Base-by-base conservation (phyloP, 2,113 vertebrate species). In the Ramphastos sulfuratus region DNA sequence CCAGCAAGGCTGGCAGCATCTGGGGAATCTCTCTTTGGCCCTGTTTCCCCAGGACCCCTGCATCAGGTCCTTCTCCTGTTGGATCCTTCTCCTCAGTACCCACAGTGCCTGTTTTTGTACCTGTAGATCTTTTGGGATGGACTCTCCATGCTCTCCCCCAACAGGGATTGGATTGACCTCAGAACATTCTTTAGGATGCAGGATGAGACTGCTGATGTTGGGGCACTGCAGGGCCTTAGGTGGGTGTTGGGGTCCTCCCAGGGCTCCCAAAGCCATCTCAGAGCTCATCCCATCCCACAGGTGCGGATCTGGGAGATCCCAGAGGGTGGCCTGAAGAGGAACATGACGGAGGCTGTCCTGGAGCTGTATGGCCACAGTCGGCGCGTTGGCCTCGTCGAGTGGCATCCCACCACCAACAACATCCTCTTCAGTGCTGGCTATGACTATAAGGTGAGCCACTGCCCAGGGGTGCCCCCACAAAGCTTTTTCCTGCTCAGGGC, bases 241-340 rank as follows among this genome's bases (percentile, higher is more conserved):
- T 0, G 3, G 35, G 54, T 15, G 4, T 24, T 1, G 1, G 33
- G 46, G 33, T 52, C 50, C 37, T 65, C 6, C 42, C 2, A 1
- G 12, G 10, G 39, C 9, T 65, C 64, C 88, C 80, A 31, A 19
- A 6, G 7, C 35, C 63, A 2, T 7, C 15, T 27, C 1, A 0
- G 8, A 0, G 0, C 31, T 31, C 5, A 9, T 10, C 4, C 2
- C 11, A 0, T 46, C 23, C 24, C 17, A 7, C 95, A 99, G 99
- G 99, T 99, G 81, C 95, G 99, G 86, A 97, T 99, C 96, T 99
- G 99, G 99, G 99, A 99, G 97, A 99, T 99, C 83, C 99, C 99
- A 0, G 99, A 99, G 11, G 98, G 98, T 0, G 99, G 99, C 3
- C 95, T 99, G 96, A 98, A 98, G 95, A 96, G 98, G 83, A 99